Percentiles rank a stretch among this genome's conserved stretches.
phyloP scores from a whole-genome alignment of 2,888 invertebrate species.

The Eretmocerus hayati region DNA sequence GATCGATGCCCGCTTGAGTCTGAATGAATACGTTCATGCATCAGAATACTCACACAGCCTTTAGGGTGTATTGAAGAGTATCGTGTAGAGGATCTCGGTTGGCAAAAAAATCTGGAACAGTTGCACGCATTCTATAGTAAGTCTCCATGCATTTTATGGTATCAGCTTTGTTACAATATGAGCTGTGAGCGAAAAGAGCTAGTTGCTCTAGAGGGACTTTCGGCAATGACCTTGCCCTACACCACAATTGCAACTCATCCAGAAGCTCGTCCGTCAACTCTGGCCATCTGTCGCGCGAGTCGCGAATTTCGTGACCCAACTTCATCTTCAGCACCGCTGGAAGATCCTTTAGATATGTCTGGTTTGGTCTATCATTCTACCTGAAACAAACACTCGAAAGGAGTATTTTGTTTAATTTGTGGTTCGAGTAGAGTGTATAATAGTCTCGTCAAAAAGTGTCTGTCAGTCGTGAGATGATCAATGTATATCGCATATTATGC shows the following conservation, averaged over 20 bases:
- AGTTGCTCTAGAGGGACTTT: conserved; percentile 55
- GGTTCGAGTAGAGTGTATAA: too few relatives aligned
- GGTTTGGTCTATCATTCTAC: too few relatives aligned
- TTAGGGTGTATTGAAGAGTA: conserved; percentile 40
- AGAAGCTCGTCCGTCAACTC: conserved; percentile 32
- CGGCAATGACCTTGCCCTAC: conserved; percentile 25
- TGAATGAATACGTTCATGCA: too few relatives aligned
- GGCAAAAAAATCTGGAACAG: conserved; percentile 58
- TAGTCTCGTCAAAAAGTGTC: too few relatives aligned
- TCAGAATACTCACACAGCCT: conserved; percentile 16
- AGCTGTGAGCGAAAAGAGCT: conserved; percentile 60
- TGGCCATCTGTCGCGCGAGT: conserved; percentile 29
- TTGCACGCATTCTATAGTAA: conserved; percentile 55
- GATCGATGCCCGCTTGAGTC: too few relatives aligned
- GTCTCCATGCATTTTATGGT: conserved; percentile 58
- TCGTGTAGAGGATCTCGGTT: conserved; percentile 49
- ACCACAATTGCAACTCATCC: conserved; percentile 30
- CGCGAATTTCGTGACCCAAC: conserved; percentile 33
- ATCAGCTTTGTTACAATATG: conserved; percentile 55
- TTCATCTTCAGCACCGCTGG: conserved; percentile 35
- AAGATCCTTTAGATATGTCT: too few relatives aligned
- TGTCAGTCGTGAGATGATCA: too few relatives aligned
- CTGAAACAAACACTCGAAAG: too few relatives aligned
- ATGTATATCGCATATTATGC: too few relatives aligned
- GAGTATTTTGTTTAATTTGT: too few relatives aligned